Evolutionary conservation across 2,888 invertebrate species (phyloP), one percentile per base, ranked within the genome.

Genomic region (Aquatica leii): DNA sequence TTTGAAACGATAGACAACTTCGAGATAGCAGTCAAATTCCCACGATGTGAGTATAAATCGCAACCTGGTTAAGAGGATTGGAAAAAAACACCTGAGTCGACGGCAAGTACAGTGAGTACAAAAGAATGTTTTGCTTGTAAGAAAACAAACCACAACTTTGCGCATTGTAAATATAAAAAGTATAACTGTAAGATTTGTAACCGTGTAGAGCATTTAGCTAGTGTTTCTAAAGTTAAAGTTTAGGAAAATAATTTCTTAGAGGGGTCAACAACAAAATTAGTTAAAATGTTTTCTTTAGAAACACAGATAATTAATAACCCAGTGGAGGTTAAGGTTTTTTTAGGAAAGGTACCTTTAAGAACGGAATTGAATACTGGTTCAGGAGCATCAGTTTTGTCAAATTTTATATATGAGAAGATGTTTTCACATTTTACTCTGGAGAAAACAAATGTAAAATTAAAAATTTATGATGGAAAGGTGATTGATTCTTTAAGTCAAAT

Each of bases 221-320:
- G 31, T 31, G 9, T 31, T 6, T 31, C 5, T 6, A 31, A 31
- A 31, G 31, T 31, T 31, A 31, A 31, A n/a, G n/a, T n/a, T n/a
- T n/a, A n/a, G n/a, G n/a, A n/a, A n/a, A n/a, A n/a, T n/a, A n/a
- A n/a, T n/a, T 4, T 4, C 9, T 31, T 6, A 31, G 31, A 9
- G 31, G 31, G 9, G 31, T 31, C 31, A 9, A 6, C 31, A 31
- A 31, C 31, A 9, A 9, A 31, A 31, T 31, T 31, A 31, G 31
- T 31, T 43, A 9, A 43, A 43, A 43, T 43, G 12, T 43, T 15
- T 43, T 43, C 43, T 43, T 43, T 43, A 31, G 9, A 15, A 43
- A n/a, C n/a, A n/a, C n/a, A n/a, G n/a, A n/a, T n/a, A n/a, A n/a
- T n/a, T n/a, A n/a, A n/a, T n/a, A n/a, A 43, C 6, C 2, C 6